A percentile compares a stretch with the other conserved stretches of the same genome.
Evolutionary conservation across 2,797 vertebrate genomes (phyloP).

Genomic region (Schizothorax lantsangensis): DNA sequence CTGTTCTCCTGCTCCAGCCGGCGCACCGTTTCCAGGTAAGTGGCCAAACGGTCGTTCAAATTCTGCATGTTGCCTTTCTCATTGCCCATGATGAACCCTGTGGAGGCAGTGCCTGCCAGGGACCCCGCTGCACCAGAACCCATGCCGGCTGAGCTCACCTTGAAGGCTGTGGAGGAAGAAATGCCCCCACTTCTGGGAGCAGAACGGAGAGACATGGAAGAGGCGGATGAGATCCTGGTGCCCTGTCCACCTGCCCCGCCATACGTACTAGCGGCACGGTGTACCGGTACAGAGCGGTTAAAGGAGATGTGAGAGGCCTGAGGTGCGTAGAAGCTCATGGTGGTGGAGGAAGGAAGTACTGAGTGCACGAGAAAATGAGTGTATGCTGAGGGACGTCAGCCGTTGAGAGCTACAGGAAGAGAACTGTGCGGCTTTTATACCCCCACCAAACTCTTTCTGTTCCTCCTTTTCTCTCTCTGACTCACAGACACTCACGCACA

Average conservation of each 20-base stretch:
- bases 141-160: constrained; percentile 78
- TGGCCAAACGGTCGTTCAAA: constrained; percentile 89
- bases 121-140: constrained; percentile 62
- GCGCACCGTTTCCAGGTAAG: constrained; percentile 88
- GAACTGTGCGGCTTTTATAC: constrained; percentile 75
- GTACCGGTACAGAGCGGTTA: constrained; percentile 65
- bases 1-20: constrained; percentile 86
- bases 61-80: constrained; percentile 92
- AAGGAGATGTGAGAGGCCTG: constrained; percentile 60
- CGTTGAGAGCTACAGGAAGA: constrained; percentile 54
- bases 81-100: constrained; percentile 72
- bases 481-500: constrained; percentile 19
- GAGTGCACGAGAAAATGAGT: constrained; percentile 7
- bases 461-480: constrained; percentile 65
- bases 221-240: constrained; percentile 70
- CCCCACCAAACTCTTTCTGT: constrained; percentile 50
- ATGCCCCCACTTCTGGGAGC: constrained; percentile 60
- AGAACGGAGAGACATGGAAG: constrained; percentile 66
- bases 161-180: constrained; percentile 75
- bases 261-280: constrained; percentile 68
- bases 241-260: constrained; percentile 71
- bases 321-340: constrained; percentile 66
- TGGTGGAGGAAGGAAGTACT: constrained; percentile 58
- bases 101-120: constrained; percentile 40
- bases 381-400: constrained; percentile 38